Percentiles rank a stretch among this genome's conserved stretches.
Conservation (phyloP, 2,113 vertebrate genomes). For the Odontophorus gujanensis region DNA sequence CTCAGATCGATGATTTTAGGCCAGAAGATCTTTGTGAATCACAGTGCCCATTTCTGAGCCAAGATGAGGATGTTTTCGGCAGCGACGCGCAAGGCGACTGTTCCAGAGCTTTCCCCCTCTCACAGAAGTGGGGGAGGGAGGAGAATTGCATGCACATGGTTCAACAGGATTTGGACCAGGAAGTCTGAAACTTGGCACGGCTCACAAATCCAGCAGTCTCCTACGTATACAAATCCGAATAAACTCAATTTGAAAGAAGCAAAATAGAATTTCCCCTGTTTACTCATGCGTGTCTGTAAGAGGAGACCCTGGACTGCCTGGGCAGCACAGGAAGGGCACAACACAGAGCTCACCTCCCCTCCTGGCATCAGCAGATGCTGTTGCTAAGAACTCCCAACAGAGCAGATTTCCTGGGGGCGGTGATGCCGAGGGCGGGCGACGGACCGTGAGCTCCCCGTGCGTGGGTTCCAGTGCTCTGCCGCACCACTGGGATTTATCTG, state of each 20-base stretch:
- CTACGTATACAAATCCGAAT: neutral
- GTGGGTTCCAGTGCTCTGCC: fast-evolving
- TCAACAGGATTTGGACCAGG: constrained; percentile 53
- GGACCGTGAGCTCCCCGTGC: fast-evolving
- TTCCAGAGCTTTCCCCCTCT: neutral
- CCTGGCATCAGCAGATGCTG: neutral
- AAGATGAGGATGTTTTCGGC: neutral
- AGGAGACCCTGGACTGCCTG: neutral
- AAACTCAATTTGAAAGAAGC: neutral
- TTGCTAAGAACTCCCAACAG: neutral
- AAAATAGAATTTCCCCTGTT: neutral
- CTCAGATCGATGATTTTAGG: neutral
- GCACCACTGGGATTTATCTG: neutral
- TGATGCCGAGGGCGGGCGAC: fast-evolving
- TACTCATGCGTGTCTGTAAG: fast-evolving
- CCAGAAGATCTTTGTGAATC: neutral
- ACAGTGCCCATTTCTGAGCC: neutral
- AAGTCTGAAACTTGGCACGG: neutral
- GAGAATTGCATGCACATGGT: constrained; percentile 38
- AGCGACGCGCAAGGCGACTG: fast-evolving
- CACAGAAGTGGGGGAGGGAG: neutral
- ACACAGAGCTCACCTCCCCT: neutral
- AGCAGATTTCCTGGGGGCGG: neutral
- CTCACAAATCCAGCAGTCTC: constrained; percentile 4
- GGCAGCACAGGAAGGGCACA: neutral